Evolutionary conservation across 2,888 invertebrate genomes (phyloP), one percentile per base, ranked within the genome.

Genomic region (Sthenelais limicola): DNA sequence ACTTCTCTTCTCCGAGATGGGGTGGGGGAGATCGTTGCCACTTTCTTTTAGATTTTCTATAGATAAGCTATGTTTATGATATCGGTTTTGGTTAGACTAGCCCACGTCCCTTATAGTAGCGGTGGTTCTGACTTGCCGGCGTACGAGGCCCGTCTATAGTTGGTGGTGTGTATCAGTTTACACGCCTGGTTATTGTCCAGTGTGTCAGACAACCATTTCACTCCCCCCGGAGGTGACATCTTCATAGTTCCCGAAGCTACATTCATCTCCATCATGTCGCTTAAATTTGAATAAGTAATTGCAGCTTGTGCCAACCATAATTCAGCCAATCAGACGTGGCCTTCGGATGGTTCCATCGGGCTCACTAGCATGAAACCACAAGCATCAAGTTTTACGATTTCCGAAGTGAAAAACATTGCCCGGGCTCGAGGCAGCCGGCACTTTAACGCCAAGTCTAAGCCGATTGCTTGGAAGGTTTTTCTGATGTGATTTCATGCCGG

Each of bases 201-300:
- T n/a, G n/a, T n/a, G n/a, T n/a, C n/a, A n/a, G n/a, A n/a, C n/a
- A n/a, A n/a, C n/a, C n/a, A n/a, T n/a, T n/a, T 35, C 30, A 32
- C 32, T 18, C 56, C 30, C 51, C n/a, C 56, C 7, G 15, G 52
- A 15, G 52, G 15, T 26, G 52, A 52, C 52, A 24, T 26, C 52
- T 12, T 15, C 38, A 15, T 15, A 38, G 38, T 24, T 35, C 58
- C 38, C 62, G 3, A n/a, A 24, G 26, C 28, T 18, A 9, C 43
- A 62, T 62, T 62, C 62, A 62, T 62, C 62, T 62, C 62, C 35
- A 62, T 62, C 62, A 26, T 24, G 35, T n/a, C 62, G 62, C 62
- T 62, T 62, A 38, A 62, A 62, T 62, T 62, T 62, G 62, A 62
- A 62, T 62, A 62, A 62, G 62, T 62, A 62, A 62, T 62, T 62